These are phyloP conservation scores for Triplophysa yarkandensis DNA, from an alignment of 2,797 vertebrate genomes.

Conservation along the genomic window DNA sequence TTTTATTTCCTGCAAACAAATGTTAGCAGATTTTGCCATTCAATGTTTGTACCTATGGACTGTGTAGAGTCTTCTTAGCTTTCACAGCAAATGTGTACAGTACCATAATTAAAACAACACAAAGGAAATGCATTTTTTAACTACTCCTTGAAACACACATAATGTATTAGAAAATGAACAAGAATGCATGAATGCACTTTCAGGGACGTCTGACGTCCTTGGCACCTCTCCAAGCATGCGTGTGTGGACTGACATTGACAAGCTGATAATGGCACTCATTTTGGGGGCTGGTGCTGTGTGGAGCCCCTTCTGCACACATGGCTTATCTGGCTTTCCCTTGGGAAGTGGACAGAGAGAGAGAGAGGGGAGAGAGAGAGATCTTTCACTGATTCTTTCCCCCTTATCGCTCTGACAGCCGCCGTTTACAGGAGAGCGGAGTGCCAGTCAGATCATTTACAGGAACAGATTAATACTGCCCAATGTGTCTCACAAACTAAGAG, in stretches of 20 bases:
- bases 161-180: background rate
- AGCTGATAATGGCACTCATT: constrained; percentile 74
- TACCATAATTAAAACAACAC: background rate
- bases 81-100: background rate
- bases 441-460: constrained; percentile 70
- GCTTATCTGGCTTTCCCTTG: constrained; percentile 62
- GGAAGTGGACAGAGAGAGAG: constrained; percentile 47
- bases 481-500: constrained; percentile 40
- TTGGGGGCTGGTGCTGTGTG: constrained; percentile 46
- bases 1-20: background rate
- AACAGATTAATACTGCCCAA: constrained; percentile 62
- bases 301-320: constrained; percentile 26
- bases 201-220: constrained; percentile 41
- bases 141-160: background rate
- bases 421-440: constrained; percentile 61
- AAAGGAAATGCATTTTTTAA: background rate
- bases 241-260: constrained; percentile 69
- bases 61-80: background rate
- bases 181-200: background rate
- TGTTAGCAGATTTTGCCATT: background rate
- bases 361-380: constrained; percentile 31
- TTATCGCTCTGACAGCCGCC: constrained; percentile 66
- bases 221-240: constrained; percentile 25
- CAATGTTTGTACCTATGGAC: background rate
- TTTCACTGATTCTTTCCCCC: constrained; percentile 45